phyloP scores from a whole-genome alignment of 2,113 vertebrate genomes.

The human region DNA sequence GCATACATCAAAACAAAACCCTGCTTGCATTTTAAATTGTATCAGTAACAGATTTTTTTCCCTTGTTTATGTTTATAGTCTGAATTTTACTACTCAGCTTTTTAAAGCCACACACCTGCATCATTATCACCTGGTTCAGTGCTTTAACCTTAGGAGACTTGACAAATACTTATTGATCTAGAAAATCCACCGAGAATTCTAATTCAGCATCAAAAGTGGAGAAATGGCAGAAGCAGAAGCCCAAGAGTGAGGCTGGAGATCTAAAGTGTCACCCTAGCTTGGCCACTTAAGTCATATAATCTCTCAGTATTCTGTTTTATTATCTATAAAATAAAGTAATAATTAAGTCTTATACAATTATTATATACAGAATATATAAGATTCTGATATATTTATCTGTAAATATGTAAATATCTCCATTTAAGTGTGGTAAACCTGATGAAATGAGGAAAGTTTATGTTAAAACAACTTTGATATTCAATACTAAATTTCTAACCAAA shows the following conservation, averaged over 20 bases:
- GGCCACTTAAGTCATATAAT: too few species aligned
- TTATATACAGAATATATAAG: not conserved
- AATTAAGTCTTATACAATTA: not conserved
- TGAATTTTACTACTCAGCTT: not conserved
- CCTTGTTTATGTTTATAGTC: not conserved
- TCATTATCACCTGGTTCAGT: not conserved
- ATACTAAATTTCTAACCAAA: not conserved
- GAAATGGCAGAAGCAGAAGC: not conserved
- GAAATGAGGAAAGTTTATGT: constrained; percentile 37
- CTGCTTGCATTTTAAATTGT: not conserved
- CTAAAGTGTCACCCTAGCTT: not conserved
- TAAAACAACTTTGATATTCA: not conserved
- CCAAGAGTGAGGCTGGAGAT: not conserved
- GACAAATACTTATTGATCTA: not conserved
- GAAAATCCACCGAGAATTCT: not conserved
- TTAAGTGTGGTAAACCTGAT: not conserved
- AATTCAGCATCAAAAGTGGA: not conserved
- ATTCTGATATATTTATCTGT: not conserved
- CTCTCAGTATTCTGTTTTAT: not conserved
- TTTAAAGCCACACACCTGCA: not conserved
- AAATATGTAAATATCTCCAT: not conserved
- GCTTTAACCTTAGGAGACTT: not conserved
- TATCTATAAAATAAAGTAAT: not conserved
- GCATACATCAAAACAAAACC: not conserved
- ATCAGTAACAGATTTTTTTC: not conserved